phyloP scores from a whole-genome alignment of 53 echinoderm and acorn worm species.

The Apostichopus leukothele region DNA sequence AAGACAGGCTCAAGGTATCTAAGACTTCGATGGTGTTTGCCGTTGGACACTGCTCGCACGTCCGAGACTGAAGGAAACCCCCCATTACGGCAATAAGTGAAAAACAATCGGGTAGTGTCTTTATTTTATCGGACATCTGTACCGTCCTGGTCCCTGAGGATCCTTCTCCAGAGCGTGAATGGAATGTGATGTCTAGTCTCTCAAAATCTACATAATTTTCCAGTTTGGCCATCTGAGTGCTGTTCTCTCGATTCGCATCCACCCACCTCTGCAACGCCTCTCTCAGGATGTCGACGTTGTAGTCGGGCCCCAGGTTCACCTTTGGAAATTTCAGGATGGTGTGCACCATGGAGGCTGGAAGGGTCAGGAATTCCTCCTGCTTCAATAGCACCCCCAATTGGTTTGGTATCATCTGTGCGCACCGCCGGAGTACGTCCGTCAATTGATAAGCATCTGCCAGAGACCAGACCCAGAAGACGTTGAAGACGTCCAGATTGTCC shows the following conservation, averaged over 20 bases:
- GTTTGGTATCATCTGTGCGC: constrained; percentile 23
- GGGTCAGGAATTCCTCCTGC: constrained; percentile 5
- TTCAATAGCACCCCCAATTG: constrained; percentile 5
- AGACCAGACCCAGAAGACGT: constrained; percentile 29
- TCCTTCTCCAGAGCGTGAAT: background rate
- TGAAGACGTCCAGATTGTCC: constrained; percentile 21
- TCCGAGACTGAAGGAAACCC: constrained; percentile 37
- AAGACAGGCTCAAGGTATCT: constrained; percentile 16
- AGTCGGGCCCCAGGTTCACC: constrained; percentile 26
- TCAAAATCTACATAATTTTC: constrained; percentile 22
- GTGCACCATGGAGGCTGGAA: constrained; percentile 41
- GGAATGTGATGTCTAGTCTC: constrained; percentile 13
- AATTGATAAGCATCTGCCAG: constrained; percentile 27
- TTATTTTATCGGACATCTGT: background rate
- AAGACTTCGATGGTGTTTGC: constrained; percentile 39
- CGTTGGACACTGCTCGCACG: constrained; percentile 14
- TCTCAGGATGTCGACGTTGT: background rate
- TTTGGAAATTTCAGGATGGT: background rate
- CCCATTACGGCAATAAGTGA: constrained; percentile 32
- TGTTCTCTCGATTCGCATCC: constrained; percentile 4
- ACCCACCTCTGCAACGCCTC: constrained; percentile 37
- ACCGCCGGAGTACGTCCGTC: background rate
- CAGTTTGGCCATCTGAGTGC: constrained; percentile 1
- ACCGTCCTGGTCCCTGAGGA: background rate
- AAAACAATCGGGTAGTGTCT: constrained; percentile 10